Conservation (phyloP, 1,140 invertebrate species). For the Drosophila sp. region DNA sequence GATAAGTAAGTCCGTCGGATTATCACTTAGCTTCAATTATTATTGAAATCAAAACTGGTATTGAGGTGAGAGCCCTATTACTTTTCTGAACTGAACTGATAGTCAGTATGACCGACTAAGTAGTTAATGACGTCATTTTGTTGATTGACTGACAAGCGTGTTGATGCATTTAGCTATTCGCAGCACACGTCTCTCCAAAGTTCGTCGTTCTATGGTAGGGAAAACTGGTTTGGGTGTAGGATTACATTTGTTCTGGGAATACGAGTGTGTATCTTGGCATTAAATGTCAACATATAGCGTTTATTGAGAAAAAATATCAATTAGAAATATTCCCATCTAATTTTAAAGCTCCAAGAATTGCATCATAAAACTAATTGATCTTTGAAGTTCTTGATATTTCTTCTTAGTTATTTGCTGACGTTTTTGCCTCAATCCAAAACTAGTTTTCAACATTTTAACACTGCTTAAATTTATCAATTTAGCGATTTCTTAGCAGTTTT, state of each 20-base stretch:
- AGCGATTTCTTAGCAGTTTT: no score
- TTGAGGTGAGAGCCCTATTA: not conserved
- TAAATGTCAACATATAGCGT: not conserved
- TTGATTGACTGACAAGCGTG: slow-evolving; percentile 1
- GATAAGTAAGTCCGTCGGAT: not conserved
- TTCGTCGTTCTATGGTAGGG: not conserved
- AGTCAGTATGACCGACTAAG: no score
- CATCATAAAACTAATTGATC: not conserved
- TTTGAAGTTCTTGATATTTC: not conserved
- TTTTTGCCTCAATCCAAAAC: no score
- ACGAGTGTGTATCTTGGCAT: not conserved
- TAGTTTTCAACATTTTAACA: no score
- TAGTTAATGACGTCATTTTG: not conserved
- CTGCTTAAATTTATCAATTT: no score
- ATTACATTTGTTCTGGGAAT: slow-evolving; percentile 3
- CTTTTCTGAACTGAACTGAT: no score
- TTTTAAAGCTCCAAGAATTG: not conserved
- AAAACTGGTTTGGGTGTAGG: not conserved
- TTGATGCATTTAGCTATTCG: slow-evolving; percentile 3
- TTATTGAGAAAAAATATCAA: not conserved
- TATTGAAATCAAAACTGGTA: slow-evolving; percentile 7
- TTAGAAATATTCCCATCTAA: not conserved
- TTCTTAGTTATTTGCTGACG: no score
- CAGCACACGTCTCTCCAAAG: not conserved
- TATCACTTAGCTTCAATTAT: not conserved